Evolutionary conservation across 2,888 invertebrate species (phyloP).

Genomic region (Drosophila barbarae): DNA sequence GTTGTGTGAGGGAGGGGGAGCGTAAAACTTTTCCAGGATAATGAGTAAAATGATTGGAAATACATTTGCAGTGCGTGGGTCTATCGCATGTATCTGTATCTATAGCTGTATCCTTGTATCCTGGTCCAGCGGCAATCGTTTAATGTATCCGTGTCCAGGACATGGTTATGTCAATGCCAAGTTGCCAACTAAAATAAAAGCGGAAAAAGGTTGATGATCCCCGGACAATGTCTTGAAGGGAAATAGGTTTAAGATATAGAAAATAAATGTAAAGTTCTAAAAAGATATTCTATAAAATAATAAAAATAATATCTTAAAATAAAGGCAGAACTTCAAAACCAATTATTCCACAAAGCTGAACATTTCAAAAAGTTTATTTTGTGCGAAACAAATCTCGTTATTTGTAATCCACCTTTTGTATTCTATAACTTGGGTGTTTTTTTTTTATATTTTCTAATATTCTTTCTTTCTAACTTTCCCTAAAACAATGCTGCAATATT

Average conservation of each 20-base stretch:
- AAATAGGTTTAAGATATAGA: accelerated
- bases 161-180: conserved; percentile 29
- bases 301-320: background rate
- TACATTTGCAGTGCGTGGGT: conserved; percentile 67
- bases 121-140: conserved; percentile 13
- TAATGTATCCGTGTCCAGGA: conserved; percentile 33
- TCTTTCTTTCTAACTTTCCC: background rate
- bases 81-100: conserved; percentile 45
- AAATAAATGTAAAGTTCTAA: background rate
- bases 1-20: background rate
- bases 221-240: background rate
- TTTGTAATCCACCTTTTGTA: background rate
- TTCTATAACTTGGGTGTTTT: background rate
- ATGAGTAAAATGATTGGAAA: conserved; percentile 76
- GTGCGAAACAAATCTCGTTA: background rate
- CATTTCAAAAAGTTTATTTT: background rate
- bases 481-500: background rate
- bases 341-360: background rate
- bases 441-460: background rate
- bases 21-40: conserved; percentile 67
- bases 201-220: conserved; percentile 1
- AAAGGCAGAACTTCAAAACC: background rate
- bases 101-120: conserved; percentile 9
- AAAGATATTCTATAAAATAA: background rate
- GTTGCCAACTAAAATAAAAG: background rate